Base-by-base conservation (phyloP, 2,113 vertebrate genomes). In the Paracanthobrama guichenoti region DNA sequence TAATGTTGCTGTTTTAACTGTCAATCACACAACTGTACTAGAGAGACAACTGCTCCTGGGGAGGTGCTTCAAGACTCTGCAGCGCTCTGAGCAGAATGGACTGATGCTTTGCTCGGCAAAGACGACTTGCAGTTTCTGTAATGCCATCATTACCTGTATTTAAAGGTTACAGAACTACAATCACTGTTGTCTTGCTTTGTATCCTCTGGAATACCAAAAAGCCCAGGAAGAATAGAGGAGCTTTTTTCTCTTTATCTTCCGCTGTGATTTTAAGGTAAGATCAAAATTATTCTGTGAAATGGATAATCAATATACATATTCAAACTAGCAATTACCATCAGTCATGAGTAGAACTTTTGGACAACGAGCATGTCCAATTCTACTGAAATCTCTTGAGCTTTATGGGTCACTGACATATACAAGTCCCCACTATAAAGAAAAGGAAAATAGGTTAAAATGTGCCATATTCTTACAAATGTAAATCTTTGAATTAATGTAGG, bases 1-100 rank as follows among this genome's bases (percentile, higher is more conserved):
- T 88, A 73, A 84, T 78, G 74, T 42, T 84, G 73, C 81, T 31
- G 82, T 86, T 81, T 88, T 50, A 86, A 84, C 87, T 86, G 87
- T 82, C 87, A 88, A 84, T 88, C 87, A 86, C n/a, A 46, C 62
- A 76, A 86, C 77, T 78, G 73, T 50, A 82, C 39, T 46, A 79
- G 46, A 39, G 72, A 86, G 85, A 88, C 84, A 88, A 82, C 78
- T 53, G 9, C 62, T 74, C 62, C 81, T 73, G 22, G 69, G 72
- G 82, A 57, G 85, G 72, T 78, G 79, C 53, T 72, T 44, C 46
- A 79, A 31, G 42, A 57, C 60, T 55, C n/a, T 0, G 50, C 46
- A 84, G 35, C 9, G 48, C 55, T 76, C 81, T 74, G 46, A 80
- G 75, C 66, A 79, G 71, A 60, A 35, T 84, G 67, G 46, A 62